Evolutionary conservation across 2,888 invertebrate genomes (phyloP), one percentile per base, ranked within the genome.

Genomic region (Dascillus cervinus): DNA sequence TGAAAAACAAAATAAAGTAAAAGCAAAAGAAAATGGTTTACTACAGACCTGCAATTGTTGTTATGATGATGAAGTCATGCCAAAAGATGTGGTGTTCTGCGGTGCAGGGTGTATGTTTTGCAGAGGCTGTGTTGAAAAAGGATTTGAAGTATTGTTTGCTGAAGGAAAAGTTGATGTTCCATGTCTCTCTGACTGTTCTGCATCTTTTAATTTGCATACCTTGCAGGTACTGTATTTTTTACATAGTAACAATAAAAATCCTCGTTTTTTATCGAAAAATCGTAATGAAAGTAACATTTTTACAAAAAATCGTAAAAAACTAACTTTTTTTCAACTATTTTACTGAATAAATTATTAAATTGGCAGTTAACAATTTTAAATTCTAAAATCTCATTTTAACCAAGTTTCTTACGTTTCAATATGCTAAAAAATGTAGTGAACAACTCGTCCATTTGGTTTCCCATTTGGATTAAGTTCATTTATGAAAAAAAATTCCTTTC

Each of bases 41-140:
- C 52, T 73, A 37, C 43, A 62, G 14, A 65, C 66, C 9, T 75
- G 75, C 52, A 45, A 52, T n/a, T 73, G 73, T 50, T 75, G 75
- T 49, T 75, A 41, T 37, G 69, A 71, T 41, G 70, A 72, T 29
- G 70, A 73, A 43, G 58, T 69, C 9, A 53, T 73, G 42, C 58
- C 51, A 0, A 56, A 58, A 5, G 65, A 69, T 37, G 53, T 58
- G 29, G 50, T 57, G 3, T 39, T 43, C 2, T 72, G 72, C 43
- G 44, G 52, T 3, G 54, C 52, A 9, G 66, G 62, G 1, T 72
- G 72, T 41, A 37, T 54, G 8, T 71, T 70, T 49, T 72, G 72
- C 40, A 54, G 52, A 26, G 36, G 40, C 2, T 72, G 72, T 43
- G 52, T 71, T 3, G 41, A 39, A 31, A 62, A 55, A 34, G 56